These are phyloP conservation scores for Troides aeacus DNA, from an alignment of 2,888 invertebrate species.

Conservation along the genomic window DNA sequence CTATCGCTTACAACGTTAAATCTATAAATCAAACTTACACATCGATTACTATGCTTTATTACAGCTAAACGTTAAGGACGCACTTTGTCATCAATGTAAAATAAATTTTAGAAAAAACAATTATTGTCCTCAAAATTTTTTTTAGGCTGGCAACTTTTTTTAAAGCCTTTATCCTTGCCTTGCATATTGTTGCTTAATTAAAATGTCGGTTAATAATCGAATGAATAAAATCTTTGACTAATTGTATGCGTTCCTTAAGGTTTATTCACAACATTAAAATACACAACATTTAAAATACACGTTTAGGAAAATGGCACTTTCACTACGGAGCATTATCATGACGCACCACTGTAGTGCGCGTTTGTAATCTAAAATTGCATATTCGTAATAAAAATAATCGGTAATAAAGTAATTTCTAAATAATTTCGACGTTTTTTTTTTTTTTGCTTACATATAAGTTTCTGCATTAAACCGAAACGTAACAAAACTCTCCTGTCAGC, in stretches of 20 bases:
- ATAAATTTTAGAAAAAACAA: no score
- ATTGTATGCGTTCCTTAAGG: background rate
- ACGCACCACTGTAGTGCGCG: background rate
- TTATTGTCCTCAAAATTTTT: background rate
- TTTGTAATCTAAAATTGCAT: background rate
- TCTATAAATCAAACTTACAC: no score
- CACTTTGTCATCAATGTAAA: no score
- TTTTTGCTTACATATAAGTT: background rate
- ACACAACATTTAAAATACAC: constrained; percentile 9
- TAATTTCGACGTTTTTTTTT: background rate
- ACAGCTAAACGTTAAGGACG: no score
- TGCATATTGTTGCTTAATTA: no score
- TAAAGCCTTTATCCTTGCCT: no score
- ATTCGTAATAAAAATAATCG: background rate
- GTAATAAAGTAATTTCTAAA: background rate
- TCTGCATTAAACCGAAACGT: background rate
- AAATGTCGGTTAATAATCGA: background rate
- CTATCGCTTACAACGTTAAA: no score
- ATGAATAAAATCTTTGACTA: background rate
- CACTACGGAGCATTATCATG: constrained; percentile 2
- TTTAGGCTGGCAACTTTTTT: background rate
- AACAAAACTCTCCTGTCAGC: background rate
- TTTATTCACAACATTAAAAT: background rate
- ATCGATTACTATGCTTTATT: no score
- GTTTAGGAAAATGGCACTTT: constrained; percentile 14